phyloP scores from a whole-genome alignment of 2,113 vertebrate species.

The Rhea americana region DNA sequence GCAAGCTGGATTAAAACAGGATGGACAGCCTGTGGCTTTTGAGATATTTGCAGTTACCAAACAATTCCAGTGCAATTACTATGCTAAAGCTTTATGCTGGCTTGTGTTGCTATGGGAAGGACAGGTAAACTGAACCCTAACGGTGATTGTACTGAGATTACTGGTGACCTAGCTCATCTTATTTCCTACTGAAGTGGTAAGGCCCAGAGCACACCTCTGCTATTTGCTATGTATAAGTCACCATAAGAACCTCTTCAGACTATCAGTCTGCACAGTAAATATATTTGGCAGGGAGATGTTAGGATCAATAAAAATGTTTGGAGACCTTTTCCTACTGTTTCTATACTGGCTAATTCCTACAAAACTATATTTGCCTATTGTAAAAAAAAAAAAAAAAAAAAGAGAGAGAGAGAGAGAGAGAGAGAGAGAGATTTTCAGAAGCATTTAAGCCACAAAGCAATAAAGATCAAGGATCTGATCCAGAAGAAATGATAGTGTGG shows the following conservation, averaged over 20 bases:
- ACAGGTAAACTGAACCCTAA: background rate
- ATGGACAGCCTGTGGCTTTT: background rate
- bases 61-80: background rate
- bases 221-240: rapidly evolving
- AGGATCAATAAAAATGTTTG: background rate
- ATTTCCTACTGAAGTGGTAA: background rate
- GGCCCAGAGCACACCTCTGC: background rate
- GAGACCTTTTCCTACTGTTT: background rate
- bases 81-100: rapidly evolving
- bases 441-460: background rate
- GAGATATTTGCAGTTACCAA: rapidly evolving
- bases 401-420: no score
- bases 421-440: background rate
- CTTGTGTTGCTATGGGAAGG: background rate
- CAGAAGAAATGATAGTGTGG: background rate
- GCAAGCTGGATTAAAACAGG: background rate
- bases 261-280: rapidly evolving
- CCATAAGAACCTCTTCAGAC: background rate
- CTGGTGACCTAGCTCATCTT: rapidly evolving
- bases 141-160: background rate
- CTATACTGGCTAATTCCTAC: background rate
- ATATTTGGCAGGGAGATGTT: background rate
- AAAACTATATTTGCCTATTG: background rate
- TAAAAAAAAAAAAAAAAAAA: background rate
- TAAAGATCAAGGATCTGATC: background rate